Evolutionary conservation across 1,140 invertebrate genomes (phyloP), one percentile per base, ranked within the genome.

Genomic region (Nasonia vitripennis): DNA sequence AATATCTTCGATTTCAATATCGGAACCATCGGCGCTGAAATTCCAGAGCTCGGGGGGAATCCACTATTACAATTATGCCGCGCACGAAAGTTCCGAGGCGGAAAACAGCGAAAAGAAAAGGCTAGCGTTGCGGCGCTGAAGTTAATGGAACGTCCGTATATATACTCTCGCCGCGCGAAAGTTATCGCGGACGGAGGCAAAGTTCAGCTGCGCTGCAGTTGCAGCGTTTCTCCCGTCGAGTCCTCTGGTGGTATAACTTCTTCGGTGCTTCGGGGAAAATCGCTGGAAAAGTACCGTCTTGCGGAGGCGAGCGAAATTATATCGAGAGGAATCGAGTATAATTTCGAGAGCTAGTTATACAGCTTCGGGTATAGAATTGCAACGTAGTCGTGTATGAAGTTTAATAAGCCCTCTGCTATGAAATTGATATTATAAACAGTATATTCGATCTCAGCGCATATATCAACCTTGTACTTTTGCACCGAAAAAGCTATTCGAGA

Each of bases 31-130:
- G 20, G 20, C 55, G 5, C 55, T 62, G 55, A 62, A 62, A 51
- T 51, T n/a, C 55, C 55, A 4, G 55, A n/a, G 55, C 55, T 62
- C 17, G 55, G 5, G 55, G 20, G 37, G 23, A 75, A 55, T 83
- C 37, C 73, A 83, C 77, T 75, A 83, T 83, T 83, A 83, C 77
- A 83, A 83, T 83, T 83, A 83, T n/a, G 48, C 48, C 70, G 41
- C 31, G 71, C 70, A 62, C 31, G 71, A 75, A 75, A 75, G 27
- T 75, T 83, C 37, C 20, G 27, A 62, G 55, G n/a, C 37, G 23
- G 34, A 67, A 82, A 82, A 74, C n/a, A 71, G 37, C 12, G 68
- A 48, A 71, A 51, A 75, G 70, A 80, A 79, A 81, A 81, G 11
- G 41, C 68, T 41, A 45, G n/a, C 67, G 3, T 17, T 5, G 51